Conservation (phyloP, 2,113 vertebrate genomes). For the Oncorhynchus mykiss region DNA sequence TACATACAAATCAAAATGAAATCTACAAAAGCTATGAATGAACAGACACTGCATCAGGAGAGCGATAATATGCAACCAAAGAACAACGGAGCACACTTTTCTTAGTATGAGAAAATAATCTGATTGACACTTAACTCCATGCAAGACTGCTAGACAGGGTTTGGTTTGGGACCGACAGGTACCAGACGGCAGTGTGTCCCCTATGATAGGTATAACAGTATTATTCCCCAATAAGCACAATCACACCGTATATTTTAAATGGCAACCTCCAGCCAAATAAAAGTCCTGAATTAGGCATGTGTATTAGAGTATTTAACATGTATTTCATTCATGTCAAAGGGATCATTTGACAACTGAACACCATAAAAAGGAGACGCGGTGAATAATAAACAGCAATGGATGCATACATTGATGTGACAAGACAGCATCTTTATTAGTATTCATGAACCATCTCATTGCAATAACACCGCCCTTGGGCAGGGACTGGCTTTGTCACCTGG, state of each 20-base stretch:
- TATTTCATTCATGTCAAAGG: not conserved
- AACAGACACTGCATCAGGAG: slow-evolving; percentile 5
- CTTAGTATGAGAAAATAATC: slow-evolving; percentile 20
- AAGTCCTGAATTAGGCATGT: slow-evolving; percentile 10
- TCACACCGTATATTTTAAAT: not conserved
- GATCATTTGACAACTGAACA: not conserved
- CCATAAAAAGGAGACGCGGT: not conserved
- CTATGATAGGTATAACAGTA: not conserved
- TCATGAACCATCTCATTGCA: not conserved
- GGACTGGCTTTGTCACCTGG: not conserved
- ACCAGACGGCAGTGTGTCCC: not conserved
- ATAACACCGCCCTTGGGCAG: not conserved
- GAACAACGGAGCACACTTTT: not conserved
- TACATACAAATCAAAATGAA: slow-evolving; percentile 3
- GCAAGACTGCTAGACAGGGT: not conserved
- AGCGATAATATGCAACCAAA: slow-evolving; percentile 14
- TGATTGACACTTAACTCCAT: slow-evolving; percentile 17
- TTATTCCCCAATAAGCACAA: not conserved
- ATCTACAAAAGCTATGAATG: slow-evolving; percentile 33
- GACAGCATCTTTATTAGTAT: not conserved
- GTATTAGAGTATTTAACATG: not conserved
- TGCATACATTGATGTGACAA: not conserved
- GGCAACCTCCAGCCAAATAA: slow-evolving; percentile 10
- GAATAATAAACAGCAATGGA: not conserved
- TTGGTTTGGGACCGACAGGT: not conserved